A percentile compares a stretch with the other conserved stretches of the same genome.
phyloP scores from a whole-genome alignment of 2,888 invertebrate species.

The Aphrophora alni region DNA sequence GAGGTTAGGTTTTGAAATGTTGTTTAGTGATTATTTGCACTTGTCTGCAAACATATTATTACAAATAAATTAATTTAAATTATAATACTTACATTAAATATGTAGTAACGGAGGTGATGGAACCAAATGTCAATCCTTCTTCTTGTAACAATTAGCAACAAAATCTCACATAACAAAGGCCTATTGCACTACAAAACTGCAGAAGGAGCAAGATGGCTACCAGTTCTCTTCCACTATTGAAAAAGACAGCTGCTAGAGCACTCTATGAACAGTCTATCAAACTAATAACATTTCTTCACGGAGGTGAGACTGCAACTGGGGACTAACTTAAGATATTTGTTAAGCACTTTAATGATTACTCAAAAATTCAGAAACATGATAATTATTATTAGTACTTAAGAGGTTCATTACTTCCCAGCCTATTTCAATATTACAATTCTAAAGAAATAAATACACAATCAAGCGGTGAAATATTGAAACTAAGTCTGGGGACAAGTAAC shows the following conservation, averaged over 20 bases:
- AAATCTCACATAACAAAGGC: constrained; percentile 8
- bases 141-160: constrained; percentile 22
- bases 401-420: constrained; percentile 13
- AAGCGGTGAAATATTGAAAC: constrained; percentile 17
- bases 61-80: constrained; percentile 6
- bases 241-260: constrained; percentile 19
- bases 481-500: constrained; percentile 26
- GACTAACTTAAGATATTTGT: constrained; percentile 11
- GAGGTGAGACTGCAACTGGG: constrained; percentile 30
- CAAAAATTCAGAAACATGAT: constrained; percentile 22
- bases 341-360: background rate
- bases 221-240: constrained; percentile 20
- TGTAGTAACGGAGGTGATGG: constrained; percentile 22
- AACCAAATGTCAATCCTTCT: constrained; percentile 18
- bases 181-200: constrained; percentile 13
- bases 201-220: constrained; percentile 24
- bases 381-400: constrained; percentile 22
- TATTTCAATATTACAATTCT: constrained; percentile 25
- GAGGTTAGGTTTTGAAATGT: constrained; percentile 24
- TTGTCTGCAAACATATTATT: constrained; percentile 10
- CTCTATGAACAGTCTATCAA: constrained; percentile 24
- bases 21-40: constrained; percentile 24
- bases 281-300: constrained; percentile 28
- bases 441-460: constrained; percentile 13
- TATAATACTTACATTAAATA: constrained; percentile 24